phyloP scores from a whole-genome alignment of 2,113 vertebrate genomes.

The Leucopsar rothschildi region DNA sequence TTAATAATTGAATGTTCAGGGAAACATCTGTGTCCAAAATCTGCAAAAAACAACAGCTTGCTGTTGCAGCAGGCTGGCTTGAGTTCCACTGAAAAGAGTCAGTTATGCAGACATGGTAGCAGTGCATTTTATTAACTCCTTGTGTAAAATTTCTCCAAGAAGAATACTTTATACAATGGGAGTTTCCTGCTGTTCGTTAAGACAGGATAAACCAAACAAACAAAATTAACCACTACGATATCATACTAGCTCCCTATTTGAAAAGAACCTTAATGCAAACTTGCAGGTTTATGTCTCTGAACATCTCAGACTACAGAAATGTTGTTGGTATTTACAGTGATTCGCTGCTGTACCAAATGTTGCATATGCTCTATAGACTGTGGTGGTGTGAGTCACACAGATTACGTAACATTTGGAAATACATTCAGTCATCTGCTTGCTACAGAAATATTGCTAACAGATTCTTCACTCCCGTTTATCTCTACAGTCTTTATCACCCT shows the following conservation, averaged over 20 bases:
- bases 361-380: slow-evolving; percentile 1
- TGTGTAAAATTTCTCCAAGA: background rate
- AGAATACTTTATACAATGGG: background rate
- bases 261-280: background rate
- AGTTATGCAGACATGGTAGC: background rate
- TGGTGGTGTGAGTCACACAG: slow-evolving; percentile 1
- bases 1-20: background rate
- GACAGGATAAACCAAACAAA: background rate
- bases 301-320: background rate
- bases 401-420: slow-evolving; percentile 46
- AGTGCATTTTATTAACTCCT: background rate
- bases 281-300: background rate
- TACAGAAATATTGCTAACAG: slow-evolving; percentile 7
- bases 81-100: background rate
- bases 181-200: background rate
- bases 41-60: background rate
- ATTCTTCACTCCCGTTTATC: slow-evolving; percentile 14
- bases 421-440: slow-evolving; percentile 33
- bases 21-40: background rate
- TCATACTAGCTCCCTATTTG: background rate
- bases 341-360: background rate
- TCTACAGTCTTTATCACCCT: slow-evolving; percentile 25
- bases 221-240: background rate
- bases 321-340: slow-evolving; percentile 16
- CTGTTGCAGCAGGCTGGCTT: background rate